A percentile compares a stretch with the other conserved stretches of the same genome.
Conservation (phyloP, 2,113 vertebrate species). For the Prionailurus bengalensis region DNA sequence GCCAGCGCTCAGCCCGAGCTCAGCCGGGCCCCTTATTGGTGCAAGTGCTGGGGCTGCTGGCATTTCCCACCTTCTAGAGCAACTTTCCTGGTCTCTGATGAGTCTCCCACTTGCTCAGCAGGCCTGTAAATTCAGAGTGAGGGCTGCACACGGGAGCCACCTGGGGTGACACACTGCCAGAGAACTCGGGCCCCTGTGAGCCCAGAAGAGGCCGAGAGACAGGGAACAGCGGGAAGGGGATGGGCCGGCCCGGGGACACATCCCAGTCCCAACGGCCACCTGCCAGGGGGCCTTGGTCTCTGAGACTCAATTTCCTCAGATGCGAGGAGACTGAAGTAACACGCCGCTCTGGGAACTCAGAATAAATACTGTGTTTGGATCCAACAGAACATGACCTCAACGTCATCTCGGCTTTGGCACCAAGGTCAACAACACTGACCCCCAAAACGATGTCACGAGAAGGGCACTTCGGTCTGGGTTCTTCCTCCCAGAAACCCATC, state of each 20-base stretch:
- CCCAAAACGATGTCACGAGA: neutral
- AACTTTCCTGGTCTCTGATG: neutral
- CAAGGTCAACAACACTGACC: neutral
- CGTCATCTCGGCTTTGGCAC: neutral
- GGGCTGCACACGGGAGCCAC: neutral
- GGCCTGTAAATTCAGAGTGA: neutral
- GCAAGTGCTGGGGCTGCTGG: neutral
- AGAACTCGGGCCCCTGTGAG: neutral
- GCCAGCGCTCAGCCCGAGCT: neutral
- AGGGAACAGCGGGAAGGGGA: neutral
- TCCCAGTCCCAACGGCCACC: neutral
- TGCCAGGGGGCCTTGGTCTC: neutral
- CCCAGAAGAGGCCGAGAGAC: neutral
- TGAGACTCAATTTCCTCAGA: neutral
- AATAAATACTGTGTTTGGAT: neutral
- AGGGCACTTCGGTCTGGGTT: neutral
- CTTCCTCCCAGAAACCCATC: neutral
- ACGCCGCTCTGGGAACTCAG: neutral
- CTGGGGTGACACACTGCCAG: neutral
- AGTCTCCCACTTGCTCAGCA: neutral
- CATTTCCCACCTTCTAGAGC: neutral
- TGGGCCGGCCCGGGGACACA: accelerated
- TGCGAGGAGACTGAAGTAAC: neutral
- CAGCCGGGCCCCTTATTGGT: neutral
- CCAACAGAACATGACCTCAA: neutral